A percentile compares a stretch with the other conserved stretches of the same genome.
Evolutionary conservation across 2,888 invertebrate genomes (phyloP).

Genomic region (Limnephilus marmoratus): DNA sequence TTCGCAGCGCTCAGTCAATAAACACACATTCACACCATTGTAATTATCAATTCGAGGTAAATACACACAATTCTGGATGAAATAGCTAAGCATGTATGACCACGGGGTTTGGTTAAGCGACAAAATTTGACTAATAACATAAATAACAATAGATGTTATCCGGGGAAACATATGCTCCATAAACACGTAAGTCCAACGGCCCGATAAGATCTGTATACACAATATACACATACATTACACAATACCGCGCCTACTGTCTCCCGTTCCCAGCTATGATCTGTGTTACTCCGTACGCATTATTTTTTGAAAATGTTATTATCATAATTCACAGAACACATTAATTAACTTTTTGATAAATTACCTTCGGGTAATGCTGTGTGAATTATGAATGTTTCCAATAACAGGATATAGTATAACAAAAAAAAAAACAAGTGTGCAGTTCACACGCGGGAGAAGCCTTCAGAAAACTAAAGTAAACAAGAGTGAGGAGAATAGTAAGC

Average conservation of each 20-base stretch:
- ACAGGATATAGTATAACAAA: no score
- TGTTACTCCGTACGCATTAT: neutral
- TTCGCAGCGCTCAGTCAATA: no score
- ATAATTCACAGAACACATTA: neutral
- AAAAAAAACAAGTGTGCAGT: no score
- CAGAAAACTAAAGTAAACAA: no score
- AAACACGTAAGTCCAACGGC: conserved; percentile 26
- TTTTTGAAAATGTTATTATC: neutral
- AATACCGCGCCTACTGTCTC: neutral
- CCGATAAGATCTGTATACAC: conserved; percentile 19
- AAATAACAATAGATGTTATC: conserved; percentile 43
- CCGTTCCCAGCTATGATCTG: neutral
- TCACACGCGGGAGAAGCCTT: no score
- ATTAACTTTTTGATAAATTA: neutral
- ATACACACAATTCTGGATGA: neutral
- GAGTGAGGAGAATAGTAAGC: no score
- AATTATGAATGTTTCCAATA: neutral
- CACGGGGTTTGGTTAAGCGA: neutral
- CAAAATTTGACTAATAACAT: conserved; percentile 40
- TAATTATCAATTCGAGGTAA: neutral
- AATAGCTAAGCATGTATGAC: neutral
- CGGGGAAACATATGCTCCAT: conserved; percentile 41
- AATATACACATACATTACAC: neutral
- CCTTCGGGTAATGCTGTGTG: neutral
- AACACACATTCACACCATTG: neutral